Percentiles rank a stretch among this genome's conserved stretches.
Evolutionary conservation across 2,113 vertebrate species (phyloP).

Genomic region (Cygnus buccinator): DNA sequence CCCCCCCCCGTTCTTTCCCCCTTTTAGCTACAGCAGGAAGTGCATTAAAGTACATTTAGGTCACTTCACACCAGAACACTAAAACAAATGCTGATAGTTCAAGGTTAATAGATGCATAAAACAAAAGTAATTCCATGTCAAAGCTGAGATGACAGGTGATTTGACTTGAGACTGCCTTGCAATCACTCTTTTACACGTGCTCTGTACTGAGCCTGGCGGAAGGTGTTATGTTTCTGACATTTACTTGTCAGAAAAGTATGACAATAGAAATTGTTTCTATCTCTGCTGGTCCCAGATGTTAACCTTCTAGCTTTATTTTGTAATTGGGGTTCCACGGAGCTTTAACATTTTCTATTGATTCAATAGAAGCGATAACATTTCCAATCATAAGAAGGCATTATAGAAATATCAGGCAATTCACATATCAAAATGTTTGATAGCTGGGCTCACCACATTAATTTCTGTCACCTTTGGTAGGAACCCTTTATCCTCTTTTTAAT

Average conservation of each 20-base stretch:
- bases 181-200: conserved; percentile 83
- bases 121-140: conserved; percentile 86
- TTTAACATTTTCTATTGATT: conserved; percentile 87
- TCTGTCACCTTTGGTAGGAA: conserved; percentile 81
- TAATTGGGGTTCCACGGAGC: conserved; percentile 83
- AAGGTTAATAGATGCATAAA: conserved; percentile 90
- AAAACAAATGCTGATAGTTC: conserved; percentile 87
- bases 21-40: conserved; percentile 42
- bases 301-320: conserved; percentile 85
- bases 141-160: conserved; percentile 85
- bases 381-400: conserved; percentile 86
- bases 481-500: conserved; percentile 82
- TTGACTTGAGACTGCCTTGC: conserved; percentile 82
- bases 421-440: conserved; percentile 88
- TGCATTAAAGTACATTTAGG: conserved; percentile 80
- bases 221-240: conserved; percentile 84
- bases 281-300: conserved; percentile 81
- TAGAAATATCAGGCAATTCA: conserved; percentile 87
- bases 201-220: conserved; percentile 73
- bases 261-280: conserved; percentile 86
- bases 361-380: conserved; percentile 85
- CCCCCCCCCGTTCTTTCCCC: not conserved
- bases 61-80: conserved; percentile 81
- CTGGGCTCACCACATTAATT: conserved; percentile 81
- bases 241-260: conserved; percentile 84